phyloP scores from a whole-genome alignment of 2,888 invertebrate genomes.

The Taphrorychus bicolor region DNA sequence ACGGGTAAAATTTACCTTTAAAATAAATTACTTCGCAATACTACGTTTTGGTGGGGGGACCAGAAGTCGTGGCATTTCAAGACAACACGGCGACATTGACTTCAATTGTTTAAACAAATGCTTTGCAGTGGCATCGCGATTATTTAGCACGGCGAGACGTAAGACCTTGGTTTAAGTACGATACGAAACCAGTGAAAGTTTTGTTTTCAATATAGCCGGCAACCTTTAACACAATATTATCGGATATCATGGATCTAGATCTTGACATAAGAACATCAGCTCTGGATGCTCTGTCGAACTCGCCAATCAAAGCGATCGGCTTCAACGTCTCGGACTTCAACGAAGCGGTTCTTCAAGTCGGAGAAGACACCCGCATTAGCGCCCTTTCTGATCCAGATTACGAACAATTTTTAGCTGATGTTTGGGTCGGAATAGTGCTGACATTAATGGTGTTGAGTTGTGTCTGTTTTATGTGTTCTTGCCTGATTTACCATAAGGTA shows the following conservation, averaged over 20 bases:
- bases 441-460: slow-evolving; percentile 68
- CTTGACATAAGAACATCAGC: background rate
- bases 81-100: slow-evolving; percentile 34
- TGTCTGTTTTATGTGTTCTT: slow-evolving; percentile 69
- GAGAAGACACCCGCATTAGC: slow-evolving; percentile 37
- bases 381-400: slow-evolving; percentile 59
- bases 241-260: slow-evolving; percentile 14
- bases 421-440: slow-evolving; percentile 69
- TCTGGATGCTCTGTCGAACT: slow-evolving; percentile 5
- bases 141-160: background rate
- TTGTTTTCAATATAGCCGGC: background rate
- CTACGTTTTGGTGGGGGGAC: background rate
- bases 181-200: slow-evolving; percentile 22
- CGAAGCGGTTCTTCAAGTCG: slow-evolving; percentile 34
- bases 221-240: no score
- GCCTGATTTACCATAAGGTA: slow-evolving; percentile 69
- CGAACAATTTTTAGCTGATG: slow-evolving; percentile 66
- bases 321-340: slow-evolving; percentile 42
- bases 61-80: slow-evolving; percentile 14
- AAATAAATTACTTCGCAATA: no score
- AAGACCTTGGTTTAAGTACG: background rate
- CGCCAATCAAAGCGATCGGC: slow-evolving; percentile 34
- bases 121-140: slow-evolving; percentile 13
- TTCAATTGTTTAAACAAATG: slow-evolving; percentile 38
- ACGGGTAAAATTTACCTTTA: no score